Evolutionary conservation across 2,797 vertebrate genomes (phyloP).

Genomic region (Amblyraja radiata): DNA sequence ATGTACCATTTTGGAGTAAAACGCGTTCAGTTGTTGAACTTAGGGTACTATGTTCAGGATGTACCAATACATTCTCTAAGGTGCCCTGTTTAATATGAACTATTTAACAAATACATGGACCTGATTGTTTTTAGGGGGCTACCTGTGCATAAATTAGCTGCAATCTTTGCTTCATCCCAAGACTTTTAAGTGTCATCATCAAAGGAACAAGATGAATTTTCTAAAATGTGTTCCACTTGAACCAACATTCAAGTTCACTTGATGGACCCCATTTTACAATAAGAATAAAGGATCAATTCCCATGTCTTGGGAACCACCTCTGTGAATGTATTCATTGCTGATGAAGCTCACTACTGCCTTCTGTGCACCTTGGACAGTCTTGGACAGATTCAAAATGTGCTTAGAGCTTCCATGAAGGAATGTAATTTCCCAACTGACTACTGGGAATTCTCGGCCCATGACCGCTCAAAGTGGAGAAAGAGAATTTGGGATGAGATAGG

Average conservation of each 20-base stretch:
- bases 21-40: background rate
- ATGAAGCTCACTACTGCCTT: too few species aligned
- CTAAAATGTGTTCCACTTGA: background rate
- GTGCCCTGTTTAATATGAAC: background rate
- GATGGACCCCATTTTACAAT: background rate
- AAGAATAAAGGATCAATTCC: background rate
- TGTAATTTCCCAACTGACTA: too few species aligned
- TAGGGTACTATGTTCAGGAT: too few species aligned
- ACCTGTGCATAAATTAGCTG: background rate
- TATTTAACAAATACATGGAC: background rate
- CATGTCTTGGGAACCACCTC: background rate
- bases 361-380: too few species aligned
- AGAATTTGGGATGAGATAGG: too few species aligned
- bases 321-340: too few species aligned
- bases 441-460: too few species aligned
- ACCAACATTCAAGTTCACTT: background rate
- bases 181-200: background rate
- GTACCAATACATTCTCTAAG: too few species aligned
- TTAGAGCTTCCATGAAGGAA: too few species aligned
- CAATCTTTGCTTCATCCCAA: background rate
- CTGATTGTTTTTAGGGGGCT: background rate
- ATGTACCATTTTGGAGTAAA: background rate
- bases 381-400: too few species aligned
- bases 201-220: background rate
- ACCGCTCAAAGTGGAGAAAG: too few species aligned